These are phyloP conservation scores for Protodeltote pygarga DNA, from an alignment of 2,888 invertebrate species.

Conservation along the genomic window DNA sequence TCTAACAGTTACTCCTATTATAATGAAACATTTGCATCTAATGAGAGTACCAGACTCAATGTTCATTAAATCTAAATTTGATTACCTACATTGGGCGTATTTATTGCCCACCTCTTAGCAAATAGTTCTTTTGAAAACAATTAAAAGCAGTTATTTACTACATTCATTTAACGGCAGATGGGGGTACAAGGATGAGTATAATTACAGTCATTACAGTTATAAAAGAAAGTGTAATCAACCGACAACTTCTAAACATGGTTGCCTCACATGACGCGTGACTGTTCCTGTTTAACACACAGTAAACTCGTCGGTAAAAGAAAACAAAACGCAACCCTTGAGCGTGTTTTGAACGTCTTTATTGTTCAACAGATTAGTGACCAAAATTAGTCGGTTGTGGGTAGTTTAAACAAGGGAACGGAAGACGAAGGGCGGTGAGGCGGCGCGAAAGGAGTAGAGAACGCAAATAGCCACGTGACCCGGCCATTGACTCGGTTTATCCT, in stretches of 20 bases:
- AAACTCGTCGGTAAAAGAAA: conserved; percentile 26
- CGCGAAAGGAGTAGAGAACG: conserved; percentile 71
- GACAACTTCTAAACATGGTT: conserved; percentile 14
- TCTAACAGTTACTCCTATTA: conserved; percentile 23
- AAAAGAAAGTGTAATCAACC: conserved; percentile 4
- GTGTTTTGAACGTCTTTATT: conserved; percentile 55
- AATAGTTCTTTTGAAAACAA: neutral
- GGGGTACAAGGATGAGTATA: neutral
- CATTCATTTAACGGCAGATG: conserved; percentile 1
- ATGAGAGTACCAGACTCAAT: conserved; percentile 6
- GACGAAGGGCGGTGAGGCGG: conserved; percentile 62
- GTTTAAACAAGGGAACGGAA: conserved; percentile 74
- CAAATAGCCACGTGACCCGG: conserved; percentile 86
- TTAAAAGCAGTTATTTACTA: neutral
- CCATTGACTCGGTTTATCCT: conserved; percentile 86
- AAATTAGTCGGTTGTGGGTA: conserved; percentile 77
- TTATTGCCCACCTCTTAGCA: neutral
- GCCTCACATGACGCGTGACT: conserved; percentile 9
- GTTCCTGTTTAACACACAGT: conserved; percentile 37
- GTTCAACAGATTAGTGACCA: conserved; percentile 74
- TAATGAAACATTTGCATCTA: conserved; percentile 18
- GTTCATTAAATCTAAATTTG: conserved; percentile 3
- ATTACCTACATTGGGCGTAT: conserved; percentile 13
- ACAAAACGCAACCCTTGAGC: conserved; percentile 36
- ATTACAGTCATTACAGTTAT: too few relatives aligned